Conservation (phyloP, 2,888 invertebrate genomes). For the Syrista parreyssii region DNA sequence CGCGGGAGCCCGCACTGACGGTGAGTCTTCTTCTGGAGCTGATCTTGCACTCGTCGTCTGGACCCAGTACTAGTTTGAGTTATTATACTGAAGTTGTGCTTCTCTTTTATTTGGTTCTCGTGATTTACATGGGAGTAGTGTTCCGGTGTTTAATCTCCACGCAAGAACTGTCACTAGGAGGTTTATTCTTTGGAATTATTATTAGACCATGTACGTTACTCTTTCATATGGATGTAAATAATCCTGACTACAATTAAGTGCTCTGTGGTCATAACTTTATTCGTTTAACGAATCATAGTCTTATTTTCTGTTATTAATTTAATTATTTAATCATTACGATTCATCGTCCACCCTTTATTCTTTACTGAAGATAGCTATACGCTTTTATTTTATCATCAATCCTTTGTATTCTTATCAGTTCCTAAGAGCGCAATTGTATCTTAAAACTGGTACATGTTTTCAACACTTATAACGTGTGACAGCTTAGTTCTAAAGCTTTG, state of each 20-base stretch:
- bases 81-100: neutral
- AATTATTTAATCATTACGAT: neutral
- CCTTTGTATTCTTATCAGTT: neutral
- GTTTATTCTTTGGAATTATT: neutral
- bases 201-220: neutral
- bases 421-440: neutral
- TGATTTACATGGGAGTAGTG: neutral
- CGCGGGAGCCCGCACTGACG: slow-evolving; percentile 58
- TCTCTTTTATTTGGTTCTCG: neutral
- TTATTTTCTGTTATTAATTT: neutral
- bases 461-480: neutral
- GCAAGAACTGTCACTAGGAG: neutral
- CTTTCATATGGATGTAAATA: neutral
- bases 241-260: neutral
- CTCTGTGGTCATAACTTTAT: neutral
- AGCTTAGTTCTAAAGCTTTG: neutral
- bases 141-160: neutral
- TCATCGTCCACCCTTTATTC: neutral
- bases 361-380: neutral
- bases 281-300: neutral
- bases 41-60: neutral
- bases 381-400: neutral
- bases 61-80: neutral
- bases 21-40: slow-evolving; percentile 37
- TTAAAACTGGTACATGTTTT: too few species aligned